Percentiles rank a stretch among this genome's conserved stretches.
phyloP scores from a whole-genome alignment of 1,140 invertebrate species.

The Brachionus asplanchnoidis region DNA sequence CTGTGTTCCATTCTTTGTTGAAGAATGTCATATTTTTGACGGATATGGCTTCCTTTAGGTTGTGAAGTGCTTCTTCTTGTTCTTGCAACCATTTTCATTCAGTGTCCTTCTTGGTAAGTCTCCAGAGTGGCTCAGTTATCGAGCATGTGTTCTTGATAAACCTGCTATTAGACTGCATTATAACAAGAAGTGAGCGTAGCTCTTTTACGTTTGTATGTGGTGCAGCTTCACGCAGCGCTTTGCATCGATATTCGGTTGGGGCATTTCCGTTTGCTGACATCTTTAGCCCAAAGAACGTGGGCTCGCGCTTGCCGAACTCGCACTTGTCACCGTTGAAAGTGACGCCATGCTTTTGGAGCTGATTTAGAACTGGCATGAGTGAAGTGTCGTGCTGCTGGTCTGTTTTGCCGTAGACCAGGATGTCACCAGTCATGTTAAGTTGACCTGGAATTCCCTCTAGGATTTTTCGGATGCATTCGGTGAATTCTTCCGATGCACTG shows the following conservation, averaged over 20 bases:
- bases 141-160: neutral
- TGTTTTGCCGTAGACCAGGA: constrained; percentile 45
- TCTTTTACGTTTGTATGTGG: constrained; percentile 31
- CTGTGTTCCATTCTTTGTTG: too few species aligned
- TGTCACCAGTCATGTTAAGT: constrained; percentile 45
- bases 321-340: constrained; percentile 52
- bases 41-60: too few species aligned
- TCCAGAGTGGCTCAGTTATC: neutral
- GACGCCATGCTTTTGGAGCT: constrained; percentile 45
- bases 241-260: constrained; percentile 39
- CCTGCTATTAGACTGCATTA: neutral
- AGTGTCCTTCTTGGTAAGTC: too few species aligned
- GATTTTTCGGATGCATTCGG: constrained; percentile 42
- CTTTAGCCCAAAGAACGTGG: constrained; percentile 51
- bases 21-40: too few species aligned
- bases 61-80: too few species aligned
- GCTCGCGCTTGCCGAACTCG: constrained; percentile 46
- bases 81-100: too few species aligned
- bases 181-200: constrained; percentile 33
- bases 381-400: constrained; percentile 44
- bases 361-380: constrained; percentile 43
- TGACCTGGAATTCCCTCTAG: constrained; percentile 39
- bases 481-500: constrained; percentile 44
- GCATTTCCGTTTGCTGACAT: constrained; percentile 42
- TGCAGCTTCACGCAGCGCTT: constrained; percentile 38